Conservation (phyloP, 2,797 vertebrate species). For the Halcyon leucocephala region DNA sequence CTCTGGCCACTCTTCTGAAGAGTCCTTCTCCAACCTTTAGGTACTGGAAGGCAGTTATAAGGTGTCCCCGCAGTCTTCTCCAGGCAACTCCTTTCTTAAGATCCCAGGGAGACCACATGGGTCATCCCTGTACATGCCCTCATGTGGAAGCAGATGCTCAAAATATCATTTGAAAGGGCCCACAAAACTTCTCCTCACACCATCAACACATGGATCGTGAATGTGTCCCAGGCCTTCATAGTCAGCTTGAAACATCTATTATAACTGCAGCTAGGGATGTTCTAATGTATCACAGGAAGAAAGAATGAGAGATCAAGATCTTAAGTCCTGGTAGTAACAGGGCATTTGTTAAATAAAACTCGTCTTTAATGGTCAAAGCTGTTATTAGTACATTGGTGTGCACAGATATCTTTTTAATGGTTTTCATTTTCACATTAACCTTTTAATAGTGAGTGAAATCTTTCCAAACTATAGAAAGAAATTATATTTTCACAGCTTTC, state of each 20-base stretch:
- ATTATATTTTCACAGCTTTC: not conserved
- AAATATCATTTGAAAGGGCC: not conserved
- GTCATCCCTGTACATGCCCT: not conserved
- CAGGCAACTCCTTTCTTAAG: not conserved
- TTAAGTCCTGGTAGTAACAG: not conserved
- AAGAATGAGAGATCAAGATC: slow-evolving; percentile 21
- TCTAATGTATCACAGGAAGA: not conserved
- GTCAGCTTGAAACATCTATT: not conserved
- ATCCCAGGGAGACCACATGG: not conserved
- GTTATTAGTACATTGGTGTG: slow-evolving; percentile 41
- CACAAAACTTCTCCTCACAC: not conserved
- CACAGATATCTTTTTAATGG: slow-evolving; percentile 23
- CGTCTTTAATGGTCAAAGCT: slow-evolving; percentile 42
- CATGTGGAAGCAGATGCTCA: not conserved
- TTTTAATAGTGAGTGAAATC: slow-evolving; percentile 22
- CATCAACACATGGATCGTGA: not conserved
- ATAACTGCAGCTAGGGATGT: not conserved
- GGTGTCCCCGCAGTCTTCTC: too few relatives aligned
- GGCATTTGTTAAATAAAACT: slow-evolving; percentile 57
- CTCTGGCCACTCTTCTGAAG: too few relatives aligned
- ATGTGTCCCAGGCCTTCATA: not conserved
- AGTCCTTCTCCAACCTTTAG: too few relatives aligned
- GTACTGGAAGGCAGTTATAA: too few relatives aligned
- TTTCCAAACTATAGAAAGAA: slow-evolving; percentile 9
- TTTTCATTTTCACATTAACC: slow-evolving; percentile 47